Evolutionary conservation across 2,113 vertebrate species (phyloP).

Genomic region (Zeus faber): DNA sequence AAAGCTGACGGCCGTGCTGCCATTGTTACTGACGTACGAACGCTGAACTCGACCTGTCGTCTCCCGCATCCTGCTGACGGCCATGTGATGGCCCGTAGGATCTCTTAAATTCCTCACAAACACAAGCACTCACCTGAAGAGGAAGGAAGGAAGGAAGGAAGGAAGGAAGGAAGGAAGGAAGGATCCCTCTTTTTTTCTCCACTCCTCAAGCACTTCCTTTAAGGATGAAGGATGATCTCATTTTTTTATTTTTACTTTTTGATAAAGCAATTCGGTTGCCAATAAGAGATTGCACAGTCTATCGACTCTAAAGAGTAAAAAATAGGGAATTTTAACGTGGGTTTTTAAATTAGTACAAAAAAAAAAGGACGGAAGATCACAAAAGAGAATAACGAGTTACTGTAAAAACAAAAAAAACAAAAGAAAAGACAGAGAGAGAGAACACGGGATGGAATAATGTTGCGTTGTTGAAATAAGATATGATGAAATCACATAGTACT

Average conservation of each 20-base stretch:
- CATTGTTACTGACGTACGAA: constrained; percentile 68
- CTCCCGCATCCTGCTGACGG: constrained; percentile 71
- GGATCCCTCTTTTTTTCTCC: constrained; percentile 41
- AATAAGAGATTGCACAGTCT: constrained; percentile 99
- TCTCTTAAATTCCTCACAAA: constrained; percentile 61
- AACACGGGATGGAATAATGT: constrained; percentile 56
- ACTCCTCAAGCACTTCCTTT: constrained; percentile 58
- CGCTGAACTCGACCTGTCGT: constrained; percentile 67
- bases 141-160: constrained; percentile 65
- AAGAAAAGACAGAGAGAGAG: constrained; percentile 9
- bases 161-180: constrained; percentile 32
- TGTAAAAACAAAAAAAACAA: constrained; percentile 57
- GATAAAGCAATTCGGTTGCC: constrained; percentile 98
- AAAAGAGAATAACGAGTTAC: constrained; percentile 70
- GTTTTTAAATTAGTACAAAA: constrained; percentile 82
- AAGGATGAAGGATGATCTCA: constrained; percentile 73
- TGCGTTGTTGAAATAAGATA: constrained; percentile 59
- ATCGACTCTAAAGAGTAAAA: constrained; percentile 98
- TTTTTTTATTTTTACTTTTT: constrained; percentile 65
- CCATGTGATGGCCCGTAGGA: constrained; percentile 75
- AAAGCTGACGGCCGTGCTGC: constrained; percentile 63
- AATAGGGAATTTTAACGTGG: constrained; percentile 83
- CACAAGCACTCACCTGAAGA: constrained; percentile 67
- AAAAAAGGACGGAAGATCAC: constrained; percentile 81
- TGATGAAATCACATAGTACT: constrained; percentile 64